Evolutionary conservation across 1,140 invertebrate species (phyloP).

Genomic region (Anastrepha obliqua): DNA sequence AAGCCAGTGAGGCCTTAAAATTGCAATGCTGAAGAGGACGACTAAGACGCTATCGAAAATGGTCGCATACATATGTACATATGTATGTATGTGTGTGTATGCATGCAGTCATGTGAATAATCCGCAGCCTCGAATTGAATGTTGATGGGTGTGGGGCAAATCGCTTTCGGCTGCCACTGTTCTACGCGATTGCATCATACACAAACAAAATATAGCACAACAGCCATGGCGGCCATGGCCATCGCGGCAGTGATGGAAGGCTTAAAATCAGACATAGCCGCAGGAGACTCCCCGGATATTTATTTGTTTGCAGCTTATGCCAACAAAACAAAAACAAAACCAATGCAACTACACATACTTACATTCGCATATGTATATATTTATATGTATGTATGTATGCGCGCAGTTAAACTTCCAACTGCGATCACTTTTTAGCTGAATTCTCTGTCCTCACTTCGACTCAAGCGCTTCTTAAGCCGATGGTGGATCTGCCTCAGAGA

Average conservation of each 20-base stretch:
- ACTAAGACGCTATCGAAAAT: no score
- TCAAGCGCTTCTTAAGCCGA: not conserved
- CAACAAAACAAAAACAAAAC: conserved; percentile 5
- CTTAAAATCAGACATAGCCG: conserved; percentile 9
- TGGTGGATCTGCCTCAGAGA: not conserved
- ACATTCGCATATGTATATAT: not conserved
- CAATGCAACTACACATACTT: not conserved
- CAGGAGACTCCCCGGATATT: not conserved
- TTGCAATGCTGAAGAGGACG: no score
- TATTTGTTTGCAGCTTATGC: conserved; percentile 14
- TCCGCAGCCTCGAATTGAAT: conserved; percentile 36
- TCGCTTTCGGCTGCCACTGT: conserved; percentile 53
- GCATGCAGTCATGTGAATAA: not conserved
- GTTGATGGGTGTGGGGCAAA: conserved; percentile 51
- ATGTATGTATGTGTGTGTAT: not conserved
- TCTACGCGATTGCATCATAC: conserved; percentile 49
- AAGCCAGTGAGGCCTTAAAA: no score
- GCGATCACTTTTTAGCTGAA: not conserved
- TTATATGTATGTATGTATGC: not conserved
- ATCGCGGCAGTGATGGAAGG: not conserved
- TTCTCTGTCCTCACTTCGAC: not conserved
- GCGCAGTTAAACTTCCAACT: not conserved
- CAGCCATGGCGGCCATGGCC: not conserved
- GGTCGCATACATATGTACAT: no score
- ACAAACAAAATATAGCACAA: not conserved